Evolutionary conservation across 2,797 vertebrate genomes (phyloP), one percentile per base, ranked within the genome.

Genomic region (Crocidura indochinensis): DNA sequence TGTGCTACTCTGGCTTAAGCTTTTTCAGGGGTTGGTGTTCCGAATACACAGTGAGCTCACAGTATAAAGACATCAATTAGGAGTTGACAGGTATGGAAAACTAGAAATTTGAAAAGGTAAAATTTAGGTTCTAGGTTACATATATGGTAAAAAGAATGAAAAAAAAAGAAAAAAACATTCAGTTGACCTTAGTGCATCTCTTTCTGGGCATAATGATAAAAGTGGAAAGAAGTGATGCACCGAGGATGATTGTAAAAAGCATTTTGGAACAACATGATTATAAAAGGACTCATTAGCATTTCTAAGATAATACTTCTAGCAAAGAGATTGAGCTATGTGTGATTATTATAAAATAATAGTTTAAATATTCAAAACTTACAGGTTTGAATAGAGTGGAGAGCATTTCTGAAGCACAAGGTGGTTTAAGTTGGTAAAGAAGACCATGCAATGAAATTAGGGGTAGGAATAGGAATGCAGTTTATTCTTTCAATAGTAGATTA

Each of bases 11-110:
- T 97, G 96, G 93, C 92, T 96, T 95, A 95, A 95, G 90, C 93
- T 96, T 97, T 97, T 97, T 96, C 96, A 97, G 97, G 94, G 92
- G 44, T 96, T 0, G 44, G 89, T 97, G 92, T 97, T 95, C 96
- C 80, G 82, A 96, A 97, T 96, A 92, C 89, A 94, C 96, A 96
- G 64, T 94, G 95, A 97, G 95, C 91, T 82, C 94, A 96, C 97
- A 97, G 92, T 94, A 77, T 77, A 97, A 86, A 90, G 95, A 89
- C 95, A 95, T 96, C 97, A 95, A 72, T 96, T 97, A 96, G 91
- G 91, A 96, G 83, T 90, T 87, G 92, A 95, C 95, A 96, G 94
- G 91, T 97, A 95, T 95, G 96, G 95, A 97, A 97, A 97, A 90
- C 29, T 80, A 97, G 87, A 81, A 88, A 90, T 89, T 90, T 92